phyloP scores from a whole-genome alignment of 2,888 invertebrate species.

The Carpatolechia fugitivella region DNA sequence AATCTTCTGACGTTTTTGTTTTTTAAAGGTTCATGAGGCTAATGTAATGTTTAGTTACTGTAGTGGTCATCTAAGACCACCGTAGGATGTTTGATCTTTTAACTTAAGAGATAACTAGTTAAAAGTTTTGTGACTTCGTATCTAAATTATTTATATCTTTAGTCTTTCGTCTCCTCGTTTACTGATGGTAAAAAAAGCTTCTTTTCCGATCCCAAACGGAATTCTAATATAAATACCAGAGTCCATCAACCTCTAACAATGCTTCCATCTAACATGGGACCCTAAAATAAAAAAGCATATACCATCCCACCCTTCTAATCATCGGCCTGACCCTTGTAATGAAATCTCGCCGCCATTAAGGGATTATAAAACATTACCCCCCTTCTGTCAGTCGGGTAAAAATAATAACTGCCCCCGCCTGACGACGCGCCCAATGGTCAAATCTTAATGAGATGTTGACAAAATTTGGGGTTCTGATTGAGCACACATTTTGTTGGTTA shows the following conservation, averaged over 20 bases:
- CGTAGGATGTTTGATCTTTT: constrained; percentile 54
- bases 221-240: too few species aligned
- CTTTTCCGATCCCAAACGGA: too few species aligned
- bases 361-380: constrained; percentile 46
- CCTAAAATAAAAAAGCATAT: constrained; percentile 34
- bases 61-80: constrained; percentile 61
- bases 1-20: constrained; percentile 25
- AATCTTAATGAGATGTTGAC: constrained; percentile 62
- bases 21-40: constrained; percentile 36
- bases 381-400: constrained; percentile 34
- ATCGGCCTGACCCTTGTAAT: constrained; percentile 66
- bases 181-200: too few species aligned
- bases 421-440: constrained; percentile 50
- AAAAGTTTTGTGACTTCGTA: constrained; percentile 1
- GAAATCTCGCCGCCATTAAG: constrained; percentile 77
- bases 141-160: neutral
- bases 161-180: neutral
- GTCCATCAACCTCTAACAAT: neutral
- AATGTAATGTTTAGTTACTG: constrained; percentile 60
- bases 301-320: constrained; percentile 69
- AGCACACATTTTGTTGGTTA: too few species aligned
- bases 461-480: constrained; percentile 2
- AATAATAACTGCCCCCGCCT: constrained; percentile 67
- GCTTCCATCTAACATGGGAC: neutral
- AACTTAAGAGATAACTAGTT: constrained; percentile 7